These are phyloP conservation scores for Eretmocerus hayati DNA, from an alignment of 2,888 invertebrate genomes.

Conservation along the genomic window DNA sequence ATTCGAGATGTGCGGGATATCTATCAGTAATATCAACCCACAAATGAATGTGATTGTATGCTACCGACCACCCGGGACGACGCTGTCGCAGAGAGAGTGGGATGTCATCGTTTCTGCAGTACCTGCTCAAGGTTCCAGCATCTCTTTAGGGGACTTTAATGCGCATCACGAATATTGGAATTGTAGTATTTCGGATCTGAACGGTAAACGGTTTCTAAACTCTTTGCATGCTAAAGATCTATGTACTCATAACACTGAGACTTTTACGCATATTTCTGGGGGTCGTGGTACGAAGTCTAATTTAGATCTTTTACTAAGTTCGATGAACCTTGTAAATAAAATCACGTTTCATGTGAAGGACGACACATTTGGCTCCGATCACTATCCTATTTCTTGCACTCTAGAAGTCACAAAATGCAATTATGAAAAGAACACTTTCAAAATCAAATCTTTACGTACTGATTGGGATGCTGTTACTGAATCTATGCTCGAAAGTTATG, in stretches of 20 bases:
- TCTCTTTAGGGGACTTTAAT: too few species aligned
- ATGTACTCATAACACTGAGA: neutral
- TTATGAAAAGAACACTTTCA: neutral
- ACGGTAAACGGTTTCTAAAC: neutral
- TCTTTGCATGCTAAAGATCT: neutral
- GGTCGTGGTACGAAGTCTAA: neutral
- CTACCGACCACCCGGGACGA: too few species aligned
- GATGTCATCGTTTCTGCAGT: too few species aligned
- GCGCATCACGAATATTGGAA: too few species aligned
- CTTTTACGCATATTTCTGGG: neutral
- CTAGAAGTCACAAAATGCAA: neutral
- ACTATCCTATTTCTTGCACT: neutral
- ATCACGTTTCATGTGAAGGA: neutral
- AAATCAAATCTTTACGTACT: neutral
- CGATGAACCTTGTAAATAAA: neutral
- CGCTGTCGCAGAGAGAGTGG: too few species aligned
- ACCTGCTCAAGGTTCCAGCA: too few species aligned
- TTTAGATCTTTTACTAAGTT: neutral
- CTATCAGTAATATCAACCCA: too few species aligned
- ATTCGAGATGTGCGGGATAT: too few species aligned
- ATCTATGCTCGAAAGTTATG: too few species aligned
- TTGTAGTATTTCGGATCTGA: constrained; percentile 1
- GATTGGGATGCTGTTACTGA: neutral
- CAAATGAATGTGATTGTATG: too few species aligned
- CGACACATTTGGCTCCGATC: constrained; percentile 3